A percentile compares a stretch with the other conserved stretches of the same genome.
phyloP scores from a whole-genome alignment of 1,140 invertebrate genomes.

The Nebria ingens region DNA sequence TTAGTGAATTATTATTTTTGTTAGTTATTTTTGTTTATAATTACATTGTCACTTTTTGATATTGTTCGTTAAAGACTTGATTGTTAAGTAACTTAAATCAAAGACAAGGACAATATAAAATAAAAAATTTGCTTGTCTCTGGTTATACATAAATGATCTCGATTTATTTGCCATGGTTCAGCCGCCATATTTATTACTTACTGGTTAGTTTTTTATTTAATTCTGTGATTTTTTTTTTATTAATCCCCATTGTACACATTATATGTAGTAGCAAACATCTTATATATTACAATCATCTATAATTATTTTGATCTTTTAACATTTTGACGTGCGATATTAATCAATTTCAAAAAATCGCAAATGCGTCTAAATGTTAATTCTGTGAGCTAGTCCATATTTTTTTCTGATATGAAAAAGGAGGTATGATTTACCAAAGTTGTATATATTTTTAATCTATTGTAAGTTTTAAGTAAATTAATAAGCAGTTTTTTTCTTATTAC shows the following conservation, averaged over 20 bases:
- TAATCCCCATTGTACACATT: background rate
- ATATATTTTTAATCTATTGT: slow-evolving; percentile 3
- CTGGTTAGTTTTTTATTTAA: too few species aligned
- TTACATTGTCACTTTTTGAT: too few species aligned
- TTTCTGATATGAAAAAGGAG: background rate
- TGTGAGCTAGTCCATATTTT: background rate
- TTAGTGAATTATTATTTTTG: background rate
- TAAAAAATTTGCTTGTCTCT: too few species aligned
- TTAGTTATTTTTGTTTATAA: background rate
- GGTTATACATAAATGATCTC: background rate
- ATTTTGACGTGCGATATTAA: background rate
- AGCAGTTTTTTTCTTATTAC: background rate
- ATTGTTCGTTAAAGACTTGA: too few species aligned
- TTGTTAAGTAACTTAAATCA: too few species aligned
- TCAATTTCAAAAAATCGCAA: background rate
- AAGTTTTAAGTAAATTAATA: slow-evolving; percentile 2
- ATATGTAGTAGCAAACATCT: too few species aligned
- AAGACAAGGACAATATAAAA: too few species aligned
- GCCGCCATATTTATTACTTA: background rate
- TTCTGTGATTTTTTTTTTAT: background rate
- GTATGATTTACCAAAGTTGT: slow-evolving; percentile 1
- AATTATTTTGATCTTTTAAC: background rate
- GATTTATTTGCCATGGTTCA: background rate
- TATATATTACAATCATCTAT: background rate
- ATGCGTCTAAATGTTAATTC: background rate